A percentile compares a stretch with the other conserved stretches of the same genome.
These are phyloP conservation scores for Cossypha dichroa DNA, from an alignment of 2,797 vertebrate genomes.

Conservation along the genomic window DNA sequence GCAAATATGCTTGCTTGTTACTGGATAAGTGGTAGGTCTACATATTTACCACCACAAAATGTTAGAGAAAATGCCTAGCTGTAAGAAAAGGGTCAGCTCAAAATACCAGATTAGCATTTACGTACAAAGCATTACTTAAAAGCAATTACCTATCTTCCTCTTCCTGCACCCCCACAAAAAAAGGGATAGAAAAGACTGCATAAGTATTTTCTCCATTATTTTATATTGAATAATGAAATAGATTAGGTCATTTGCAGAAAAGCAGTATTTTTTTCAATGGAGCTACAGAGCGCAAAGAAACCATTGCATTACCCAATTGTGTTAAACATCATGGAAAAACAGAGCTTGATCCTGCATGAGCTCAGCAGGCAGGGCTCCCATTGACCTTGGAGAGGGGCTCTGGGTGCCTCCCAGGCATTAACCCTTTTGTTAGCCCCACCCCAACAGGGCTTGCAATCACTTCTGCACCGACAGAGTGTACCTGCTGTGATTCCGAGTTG, in stretches of 20 bases:
- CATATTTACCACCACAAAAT: slow-evolving; percentile 35
- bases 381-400: not conserved
- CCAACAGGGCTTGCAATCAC: not conserved
- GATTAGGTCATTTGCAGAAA: slow-evolving; percentile 9
- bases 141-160: not conserved
- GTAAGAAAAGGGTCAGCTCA: slow-evolving; percentile 29
- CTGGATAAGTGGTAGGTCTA: not conserved
- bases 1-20: slow-evolving; percentile 35
- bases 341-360: slow-evolving; percentile 18
- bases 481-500: slow-evolving; percentile 8
- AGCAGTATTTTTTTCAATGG: slow-evolving; percentile 14
- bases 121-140: slow-evolving; percentile 48
- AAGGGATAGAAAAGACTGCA: not conserved
- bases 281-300: slow-evolving; percentile 24
- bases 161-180: not conserved
- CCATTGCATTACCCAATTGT: not conserved
- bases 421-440: slow-evolving; percentile 29
- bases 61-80: slow-evolving; percentile 2
- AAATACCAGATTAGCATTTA: not conserved
- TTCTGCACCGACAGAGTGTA: not conserved
- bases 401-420: not conserved
- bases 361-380: slow-evolving; percentile 35
- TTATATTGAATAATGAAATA: not conserved
- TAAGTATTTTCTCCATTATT: slow-evolving; percentile 2
- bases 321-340: slow-evolving; percentile 57